These are phyloP conservation scores for Anodontia alba DNA, from an alignment of 2,888 invertebrate genomes.

Conservation along the genomic window DNA sequence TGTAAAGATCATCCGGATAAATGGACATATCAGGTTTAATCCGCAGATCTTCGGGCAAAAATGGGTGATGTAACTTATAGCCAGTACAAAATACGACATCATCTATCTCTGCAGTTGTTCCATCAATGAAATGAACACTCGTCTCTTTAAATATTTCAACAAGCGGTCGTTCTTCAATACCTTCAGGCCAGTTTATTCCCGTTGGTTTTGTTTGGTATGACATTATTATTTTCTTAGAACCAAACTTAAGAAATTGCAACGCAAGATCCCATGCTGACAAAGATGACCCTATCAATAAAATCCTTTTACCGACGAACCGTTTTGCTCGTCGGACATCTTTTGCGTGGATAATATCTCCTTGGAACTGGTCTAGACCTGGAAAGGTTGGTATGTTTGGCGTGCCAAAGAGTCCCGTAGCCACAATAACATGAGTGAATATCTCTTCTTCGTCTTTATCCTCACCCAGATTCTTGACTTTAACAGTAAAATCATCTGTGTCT, in stretches of 20 bases:
- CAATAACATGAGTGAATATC: conserved; percentile 43
- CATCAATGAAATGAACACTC: neutral
- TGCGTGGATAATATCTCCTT: conserved; percentile 47
- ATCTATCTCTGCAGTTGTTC: conserved; percentile 1
- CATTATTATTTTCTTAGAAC: conserved; percentile 15
- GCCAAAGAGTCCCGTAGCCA: conserved; percentile 48
- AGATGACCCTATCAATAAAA: conserved; percentile 45
- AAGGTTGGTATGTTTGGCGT: conserved; percentile 41
- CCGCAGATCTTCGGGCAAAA: neutral
- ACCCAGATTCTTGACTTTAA: conserved; percentile 30
- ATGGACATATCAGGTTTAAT: neutral
- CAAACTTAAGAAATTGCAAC: conserved; percentile 32
- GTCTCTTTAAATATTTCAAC: neutral
- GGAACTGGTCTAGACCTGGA: conserved; percentile 46
- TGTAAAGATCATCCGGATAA: neutral
- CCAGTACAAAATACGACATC: neutral
- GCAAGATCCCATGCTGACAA: conserved; percentile 49
- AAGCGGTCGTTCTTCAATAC: conserved; percentile 25
- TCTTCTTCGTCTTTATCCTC: conserved; percentile 15
- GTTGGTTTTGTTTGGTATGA: neutral
- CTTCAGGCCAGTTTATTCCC: conserved; percentile 7
- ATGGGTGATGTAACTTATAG: neutral
- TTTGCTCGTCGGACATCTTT: conserved; percentile 48
- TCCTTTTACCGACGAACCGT: conserved; percentile 40
- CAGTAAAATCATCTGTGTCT: conserved; percentile 43